These are phyloP conservation scores for Leptinotarsa defecta DNA, from an alignment of 1,140 invertebrate species.

Conservation along the genomic window DNA sequence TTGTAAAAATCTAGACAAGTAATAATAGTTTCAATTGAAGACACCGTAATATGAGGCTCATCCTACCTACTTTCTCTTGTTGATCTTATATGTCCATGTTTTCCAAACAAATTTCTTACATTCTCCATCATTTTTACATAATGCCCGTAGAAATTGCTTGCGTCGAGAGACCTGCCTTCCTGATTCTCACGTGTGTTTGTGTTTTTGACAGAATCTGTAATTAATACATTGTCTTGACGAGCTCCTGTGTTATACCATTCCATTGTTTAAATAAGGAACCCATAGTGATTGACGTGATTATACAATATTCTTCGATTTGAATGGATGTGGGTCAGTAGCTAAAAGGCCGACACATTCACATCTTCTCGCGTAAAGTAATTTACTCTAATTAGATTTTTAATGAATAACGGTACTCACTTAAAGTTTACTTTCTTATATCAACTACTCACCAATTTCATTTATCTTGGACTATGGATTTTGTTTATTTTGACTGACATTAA, in stretches of 20 bases:
- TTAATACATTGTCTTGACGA: not conserved
- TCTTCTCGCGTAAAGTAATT: not conserved
- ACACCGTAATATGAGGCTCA: not conserved
- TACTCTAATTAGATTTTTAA: too few relatives aligned
- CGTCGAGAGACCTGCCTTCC: not conserved
- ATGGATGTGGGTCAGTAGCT: not conserved
- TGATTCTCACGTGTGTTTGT: conserved; percentile 3
- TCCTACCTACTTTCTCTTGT: conserved; percentile 5
- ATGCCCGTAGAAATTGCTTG: not conserved
- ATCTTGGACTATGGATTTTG: too few relatives aligned
- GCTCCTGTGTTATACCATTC: not conserved
- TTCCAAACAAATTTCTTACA: not conserved
- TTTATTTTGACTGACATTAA: too few relatives aligned
- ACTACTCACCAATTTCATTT: too few relatives aligned
- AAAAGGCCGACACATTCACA: not conserved
- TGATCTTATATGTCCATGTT: not conserved
- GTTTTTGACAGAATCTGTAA: not conserved
- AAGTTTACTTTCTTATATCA: too few relatives aligned
- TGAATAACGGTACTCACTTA: too few relatives aligned
- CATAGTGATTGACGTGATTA: not conserved
- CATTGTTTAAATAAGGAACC: not conserved
- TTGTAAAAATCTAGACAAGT: not conserved
- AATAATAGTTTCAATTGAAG: conserved; percentile 1
- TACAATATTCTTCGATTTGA: not conserved
- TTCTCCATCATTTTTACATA: conserved; percentile 6